Evolutionary conservation across 2,797 vertebrate genomes (phyloP), one percentile per base, ranked within the genome.

Genomic region (Neoniphon sammara): DNA sequence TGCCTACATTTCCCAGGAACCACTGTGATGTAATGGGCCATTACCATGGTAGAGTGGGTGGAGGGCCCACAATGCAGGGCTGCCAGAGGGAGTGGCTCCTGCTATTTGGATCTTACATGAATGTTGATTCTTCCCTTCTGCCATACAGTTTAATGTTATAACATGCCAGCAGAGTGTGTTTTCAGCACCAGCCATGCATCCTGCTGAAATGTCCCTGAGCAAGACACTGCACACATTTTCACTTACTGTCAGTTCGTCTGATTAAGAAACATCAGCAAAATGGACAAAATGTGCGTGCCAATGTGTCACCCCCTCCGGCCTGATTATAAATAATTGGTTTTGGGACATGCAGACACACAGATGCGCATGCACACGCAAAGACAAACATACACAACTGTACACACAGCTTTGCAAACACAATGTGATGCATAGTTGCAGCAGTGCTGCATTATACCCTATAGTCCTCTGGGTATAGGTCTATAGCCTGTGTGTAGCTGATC

Each of bases 1-100:
- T 14, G 83, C 87, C 89, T 91, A 80, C 85, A 85, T 90, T 86
- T 84, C 91, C 90, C 90, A 92, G 84, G 75, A 86, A 59, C 78
- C 91, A 58, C 44, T 66, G 79, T 50, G 83, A 78, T 66, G 75
- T 66, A 70, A 80, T 54, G 20, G 42, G n/a, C 21, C 56, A 59
- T 62, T 7, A 34, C 36, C 34, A 42, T 42, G 53, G 36, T 21
- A 7, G 52, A 60, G 64, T 34, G 10, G 55, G 78, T 59, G 15
- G 34, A 80, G 67, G 82, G 79, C 68, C 83, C 78, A 44, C 25
- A 73, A 79, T 87, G 86, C 81, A 82, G 74, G 46, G 77, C 72
- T 79, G 75, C 53, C 52, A 66, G 87, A 91, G 91, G 91, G 91
- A 88, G 91, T 90, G 89, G 90, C 85, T 73, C 78, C 69, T 73